Conservation (phyloP, 2,113 vertebrate species). For the Plecotus auritus region DNA sequence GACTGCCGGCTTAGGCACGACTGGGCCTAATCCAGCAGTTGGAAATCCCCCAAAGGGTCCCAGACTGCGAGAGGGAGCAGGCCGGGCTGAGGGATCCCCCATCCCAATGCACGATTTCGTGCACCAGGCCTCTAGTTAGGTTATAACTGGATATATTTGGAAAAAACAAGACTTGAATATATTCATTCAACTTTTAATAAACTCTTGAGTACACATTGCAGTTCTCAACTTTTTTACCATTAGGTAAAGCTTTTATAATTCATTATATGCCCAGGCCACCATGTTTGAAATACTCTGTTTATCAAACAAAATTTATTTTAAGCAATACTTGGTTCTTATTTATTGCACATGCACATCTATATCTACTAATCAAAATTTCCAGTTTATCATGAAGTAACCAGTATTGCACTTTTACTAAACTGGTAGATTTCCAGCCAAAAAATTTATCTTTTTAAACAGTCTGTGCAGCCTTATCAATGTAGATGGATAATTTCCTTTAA, state of each 20-base stretch:
- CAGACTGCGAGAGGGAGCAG: too few species aligned
- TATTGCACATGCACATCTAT: background rate
- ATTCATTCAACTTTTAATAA: constrained; percentile 15
- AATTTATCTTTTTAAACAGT: background rate
- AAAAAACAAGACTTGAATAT: background rate
- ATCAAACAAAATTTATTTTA: background rate
- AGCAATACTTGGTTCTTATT: background rate
- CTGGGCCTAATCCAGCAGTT: too few species aligned
- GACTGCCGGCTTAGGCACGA: too few species aligned
- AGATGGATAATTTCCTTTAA: background rate
- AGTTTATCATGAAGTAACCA: background rate
- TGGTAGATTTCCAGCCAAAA: background rate
- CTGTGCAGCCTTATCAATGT: background rate
- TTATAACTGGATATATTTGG: background rate
- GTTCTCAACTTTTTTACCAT: background rate
- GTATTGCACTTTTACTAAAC: background rate
- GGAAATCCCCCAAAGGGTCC: too few species aligned
- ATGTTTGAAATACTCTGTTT: background rate
- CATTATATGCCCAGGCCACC: background rate
- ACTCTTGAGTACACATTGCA: background rate
- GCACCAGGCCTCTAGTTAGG: background rate
- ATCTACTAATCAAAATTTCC: constrained; percentile 5
- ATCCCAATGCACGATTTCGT: too few species aligned
- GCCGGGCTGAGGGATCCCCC: too few species aligned
- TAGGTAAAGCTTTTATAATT: background rate